phyloP scores from a whole-genome alignment of 1,140 invertebrate genomes.

The Brachionus paranguensis region DNA sequence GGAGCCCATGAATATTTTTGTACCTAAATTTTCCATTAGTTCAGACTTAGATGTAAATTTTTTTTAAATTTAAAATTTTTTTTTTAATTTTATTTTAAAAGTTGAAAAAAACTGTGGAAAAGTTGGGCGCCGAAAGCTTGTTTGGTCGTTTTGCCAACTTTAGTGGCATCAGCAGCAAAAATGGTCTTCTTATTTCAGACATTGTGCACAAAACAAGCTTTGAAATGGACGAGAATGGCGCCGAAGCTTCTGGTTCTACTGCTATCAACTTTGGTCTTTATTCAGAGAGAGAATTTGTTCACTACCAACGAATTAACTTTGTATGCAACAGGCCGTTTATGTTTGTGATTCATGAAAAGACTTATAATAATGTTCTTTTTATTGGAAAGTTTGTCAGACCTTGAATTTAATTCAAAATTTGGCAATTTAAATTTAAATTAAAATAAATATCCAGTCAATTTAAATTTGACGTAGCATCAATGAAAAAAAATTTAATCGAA shows the following conservation, averaged over 20 bases:
- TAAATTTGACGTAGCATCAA: no score
- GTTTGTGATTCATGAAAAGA: slow-evolving; percentile 23
- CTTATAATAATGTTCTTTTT: slow-evolving; percentile 18
- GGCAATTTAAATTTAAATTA: no score
- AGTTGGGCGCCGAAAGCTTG: background rate
- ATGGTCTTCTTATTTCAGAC: slow-evolving; percentile 44
- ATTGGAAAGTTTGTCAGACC: background rate
- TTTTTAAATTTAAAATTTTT: background rate
- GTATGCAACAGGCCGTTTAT: slow-evolving; percentile 12
- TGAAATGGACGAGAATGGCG: slow-evolving; percentile 59
- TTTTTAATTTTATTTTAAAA: background rate
- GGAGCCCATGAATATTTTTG: slow-evolving; percentile 43
- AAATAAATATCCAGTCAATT: no score
- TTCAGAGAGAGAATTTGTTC: background rate
- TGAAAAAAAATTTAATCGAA: no score
- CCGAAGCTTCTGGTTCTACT: slow-evolving; percentile 54
- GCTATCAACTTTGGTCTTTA: slow-evolving; percentile 41
- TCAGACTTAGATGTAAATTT: slow-evolving; percentile 32
- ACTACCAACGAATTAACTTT: background rate
- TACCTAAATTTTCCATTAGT: slow-evolving; percentile 49
- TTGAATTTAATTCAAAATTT: background rate
- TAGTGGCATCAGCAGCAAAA: slow-evolving; percentile 44
- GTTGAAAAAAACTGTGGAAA: background rate
- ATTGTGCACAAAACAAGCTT: slow-evolving; percentile 58
- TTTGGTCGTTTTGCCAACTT: slow-evolving; percentile 38